phyloP scores from a whole-genome alignment of 2,888 invertebrate species.

The Ctenicera cuprea region DNA sequence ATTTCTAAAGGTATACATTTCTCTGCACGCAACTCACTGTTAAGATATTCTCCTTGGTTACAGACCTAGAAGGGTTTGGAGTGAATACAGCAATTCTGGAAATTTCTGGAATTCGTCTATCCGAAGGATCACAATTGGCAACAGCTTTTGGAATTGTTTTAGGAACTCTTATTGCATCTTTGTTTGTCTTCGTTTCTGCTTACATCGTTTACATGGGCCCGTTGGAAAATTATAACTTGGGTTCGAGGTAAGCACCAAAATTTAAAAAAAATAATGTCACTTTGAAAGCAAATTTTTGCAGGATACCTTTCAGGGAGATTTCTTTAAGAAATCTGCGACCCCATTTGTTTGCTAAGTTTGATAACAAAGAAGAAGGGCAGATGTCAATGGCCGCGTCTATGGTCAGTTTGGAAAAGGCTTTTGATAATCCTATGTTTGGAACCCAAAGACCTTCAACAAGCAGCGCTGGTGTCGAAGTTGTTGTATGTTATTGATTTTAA shows the following conservation, averaged over 20 bases:
- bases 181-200: constrained; percentile 35
- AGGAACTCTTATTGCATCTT: constrained; percentile 55
- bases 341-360: constrained; percentile 60
- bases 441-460: constrained; percentile 38
- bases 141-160: constrained; percentile 52
- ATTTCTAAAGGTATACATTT: constrained; percentile 35
- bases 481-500: constrained; percentile 20
- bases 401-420: constrained; percentile 61
- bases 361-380: constrained; percentile 61
- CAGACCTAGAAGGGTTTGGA: constrained; percentile 36
- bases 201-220: constrained; percentile 48
- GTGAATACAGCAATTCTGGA: constrained; percentile 26
- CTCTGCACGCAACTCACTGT: neutral
- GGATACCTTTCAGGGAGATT: constrained; percentile 47
- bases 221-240: constrained; percentile 36
- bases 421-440: constrained; percentile 66
- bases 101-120: constrained; percentile 43
- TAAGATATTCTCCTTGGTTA: neutral
- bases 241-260: constrained; percentile 17
- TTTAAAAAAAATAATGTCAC: neutral
- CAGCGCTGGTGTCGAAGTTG: constrained; percentile 6
- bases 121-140: constrained; percentile 18
- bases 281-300: constrained; percentile 37
- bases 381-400: constrained; percentile 63
- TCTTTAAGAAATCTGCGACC: constrained; percentile 41